A percentile compares a stretch with the other conserved stretches of the same genome.
Evolutionary conservation across 1,140 invertebrate genomes (phyloP).

Genomic region (Brachionus manjavacas): DNA sequence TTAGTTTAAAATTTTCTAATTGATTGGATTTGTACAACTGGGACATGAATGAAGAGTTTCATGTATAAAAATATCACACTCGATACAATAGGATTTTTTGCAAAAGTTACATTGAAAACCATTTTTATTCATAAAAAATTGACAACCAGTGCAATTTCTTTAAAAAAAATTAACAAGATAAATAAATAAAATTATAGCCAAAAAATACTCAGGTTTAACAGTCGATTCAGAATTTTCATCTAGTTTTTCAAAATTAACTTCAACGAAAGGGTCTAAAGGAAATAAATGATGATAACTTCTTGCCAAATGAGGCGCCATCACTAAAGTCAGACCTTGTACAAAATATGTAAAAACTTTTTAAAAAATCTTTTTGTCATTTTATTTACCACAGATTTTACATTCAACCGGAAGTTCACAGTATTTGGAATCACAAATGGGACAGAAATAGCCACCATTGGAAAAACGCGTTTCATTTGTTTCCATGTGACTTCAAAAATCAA

Average conservation of each 20-base stretch:
- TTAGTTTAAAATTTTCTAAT: neutral
- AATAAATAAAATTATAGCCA: too few relatives aligned
- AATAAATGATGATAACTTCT: constrained; percentile 94
- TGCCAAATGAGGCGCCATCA: constrained; percentile 91
- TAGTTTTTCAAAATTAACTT: constrained; percentile 59
- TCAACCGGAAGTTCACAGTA: constrained; percentile 96
- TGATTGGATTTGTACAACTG: constrained; percentile 64
- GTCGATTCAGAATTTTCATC: constrained; percentile 67
- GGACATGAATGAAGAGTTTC: constrained; percentile 88
- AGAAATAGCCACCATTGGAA: constrained; percentile 75
- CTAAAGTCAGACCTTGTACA: constrained; percentile 72
- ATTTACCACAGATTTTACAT: constrained; percentile 76
- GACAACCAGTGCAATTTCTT: constrained; percentile 45
- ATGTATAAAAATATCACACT: constrained; percentile 90
- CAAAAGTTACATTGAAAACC: constrained; percentile 70
- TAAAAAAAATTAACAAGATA: neutral
- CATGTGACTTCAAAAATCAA: constrained; percentile 51
- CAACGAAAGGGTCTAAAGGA: constrained; percentile 77
- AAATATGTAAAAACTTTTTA: neutral
- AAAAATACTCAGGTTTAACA: constrained; percentile 56
- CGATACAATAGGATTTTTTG: constrained; percentile 74
- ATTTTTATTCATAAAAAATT: constrained; percentile 60
- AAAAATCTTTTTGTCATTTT: neutral
- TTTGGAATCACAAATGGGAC: constrained; percentile 90
- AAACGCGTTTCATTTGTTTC: constrained; percentile 60